Base-by-base conservation (phyloP, 2,888 invertebrate genomes). In the Andrena dorsata region DNA sequence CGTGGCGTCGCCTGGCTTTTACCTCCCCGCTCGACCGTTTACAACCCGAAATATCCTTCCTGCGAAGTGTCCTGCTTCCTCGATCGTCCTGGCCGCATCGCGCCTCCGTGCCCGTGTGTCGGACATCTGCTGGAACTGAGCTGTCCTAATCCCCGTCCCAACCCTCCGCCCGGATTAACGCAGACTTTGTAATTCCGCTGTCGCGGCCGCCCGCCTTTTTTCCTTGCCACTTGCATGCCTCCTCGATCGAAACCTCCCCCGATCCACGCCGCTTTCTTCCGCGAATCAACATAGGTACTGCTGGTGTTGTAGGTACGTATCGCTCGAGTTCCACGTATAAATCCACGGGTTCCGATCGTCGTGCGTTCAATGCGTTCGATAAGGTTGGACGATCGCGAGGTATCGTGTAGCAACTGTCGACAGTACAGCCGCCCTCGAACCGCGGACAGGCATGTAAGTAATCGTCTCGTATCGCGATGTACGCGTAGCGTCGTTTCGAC, bases 101-200 rank as follows among this genome's bases (percentile, higher is more conserved):
- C 26, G 26, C 6, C 20, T 10, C 20, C 53, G 8, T 10, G 26
- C 5, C 41, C 72, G 76, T 64, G 51, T 77, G 83, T 47, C 65
- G 28, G 60, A 69, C 85, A 85, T 85, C 79, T 86, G 86, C 23
- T 35, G 2, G 58, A 32, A 56, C 63, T 30, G 13, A 65, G 28
- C 70, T 63, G 47, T 63, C 65, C 61, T 72, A 71, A 60, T 78
- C 61, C 58, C 30, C 2, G 13, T 20, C 30, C 23, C 16, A 66
- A 30, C 60, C 30, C 41, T 41, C 41, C 13, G 30, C 23, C 16
- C 58, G 23, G 30, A 56, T 23, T 28, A 16, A 20, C 58, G 26
- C n/a, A 10, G 30, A 28, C 51, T 41, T 41, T 16, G 41, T 5
- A 41, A 41, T 41, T 41, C 4, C 41, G 41, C 41, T 13, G 13